A percentile compares a stretch with the other conserved stretches of the same genome.
Evolutionary conservation across 2,113 vertebrate genomes (phyloP).

Genomic region (Perccottus glenii): DNA sequence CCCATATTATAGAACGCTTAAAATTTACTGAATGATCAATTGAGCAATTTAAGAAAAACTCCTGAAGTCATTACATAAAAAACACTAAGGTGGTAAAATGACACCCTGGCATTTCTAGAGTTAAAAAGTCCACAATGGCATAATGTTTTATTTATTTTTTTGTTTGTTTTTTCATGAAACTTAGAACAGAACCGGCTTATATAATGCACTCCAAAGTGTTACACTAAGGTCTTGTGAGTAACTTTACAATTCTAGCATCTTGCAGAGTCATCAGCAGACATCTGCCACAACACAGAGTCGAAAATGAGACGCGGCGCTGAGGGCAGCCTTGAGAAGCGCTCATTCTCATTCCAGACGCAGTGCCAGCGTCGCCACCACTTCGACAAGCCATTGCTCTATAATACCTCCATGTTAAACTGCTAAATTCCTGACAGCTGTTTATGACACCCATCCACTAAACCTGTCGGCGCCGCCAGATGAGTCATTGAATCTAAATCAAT

Average conservation of each 20-base stretch:
- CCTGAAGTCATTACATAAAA: too few species aligned
- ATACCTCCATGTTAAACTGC: constrained; percentile 36
- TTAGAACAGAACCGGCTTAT: not conserved
- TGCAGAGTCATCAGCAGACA: constrained; percentile 54
- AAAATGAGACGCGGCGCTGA: constrained; percentile 22
- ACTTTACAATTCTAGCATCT: constrained; percentile 16
- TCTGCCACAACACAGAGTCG: constrained; percentile 37
- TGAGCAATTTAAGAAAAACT: too few species aligned
- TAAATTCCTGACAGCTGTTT: constrained; percentile 57
- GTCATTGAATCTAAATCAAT: constrained; percentile 40
- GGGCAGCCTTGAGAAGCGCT: constrained; percentile 46
- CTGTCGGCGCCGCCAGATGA: constrained; percentile 13
- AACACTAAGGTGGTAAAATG: too few species aligned
- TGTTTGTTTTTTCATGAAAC: constrained; percentile 11
- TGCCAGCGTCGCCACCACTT: not conserved
- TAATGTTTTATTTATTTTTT: not conserved
- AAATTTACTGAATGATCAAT: too few species aligned
- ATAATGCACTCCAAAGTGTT: constrained; percentile 18
- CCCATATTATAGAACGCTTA: too few species aligned
- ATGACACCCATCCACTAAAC: constrained; percentile 36
- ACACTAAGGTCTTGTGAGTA: constrained; percentile 34
- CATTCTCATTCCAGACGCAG: constrained; percentile 36
- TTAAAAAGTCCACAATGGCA: not conserved
- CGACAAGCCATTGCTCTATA: constrained; percentile 17
- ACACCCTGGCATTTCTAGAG: too few species aligned